Percentiles rank a stretch among this genome's conserved stretches.
phyloP scores from a whole-genome alignment of 1,140 invertebrate genomes.

The Acromyrmex heyeri region DNA sequence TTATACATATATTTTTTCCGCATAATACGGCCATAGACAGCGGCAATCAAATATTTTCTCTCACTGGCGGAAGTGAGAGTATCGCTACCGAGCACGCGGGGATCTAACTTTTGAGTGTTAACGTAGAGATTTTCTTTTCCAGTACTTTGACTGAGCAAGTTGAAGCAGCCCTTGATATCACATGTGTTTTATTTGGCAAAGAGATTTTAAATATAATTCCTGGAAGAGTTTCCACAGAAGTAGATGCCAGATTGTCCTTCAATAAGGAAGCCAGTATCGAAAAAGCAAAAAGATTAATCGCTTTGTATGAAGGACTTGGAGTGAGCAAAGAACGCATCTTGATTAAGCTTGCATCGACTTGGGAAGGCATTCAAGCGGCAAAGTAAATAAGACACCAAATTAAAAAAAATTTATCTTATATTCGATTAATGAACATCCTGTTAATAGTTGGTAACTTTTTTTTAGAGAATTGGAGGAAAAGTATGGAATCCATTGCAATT shows the following conservation, averaged over 20 bases:
- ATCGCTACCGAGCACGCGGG: no score
- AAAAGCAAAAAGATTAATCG: conserved; percentile 96
- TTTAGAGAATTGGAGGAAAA: conserved; percentile 95
- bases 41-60: no score
- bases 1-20: no score
- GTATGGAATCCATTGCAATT: conserved; percentile 98
- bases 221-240: conserved; percentile 99
- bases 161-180: conserved; percentile 94
- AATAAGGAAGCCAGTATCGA: conserved; percentile 96
- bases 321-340: conserved; percentile 97
- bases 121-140: conserved; percentile 63
- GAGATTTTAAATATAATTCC: conserved; percentile 99
- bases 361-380: conserved; percentile 99
- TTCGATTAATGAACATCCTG: conserved; percentile 8
- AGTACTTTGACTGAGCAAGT: conserved; percentile 91
- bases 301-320: conserved; percentile 95
- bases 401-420: neutral
- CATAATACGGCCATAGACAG: no score
- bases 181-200: conserved; percentile 97
- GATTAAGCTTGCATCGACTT: conserved; percentile 99
- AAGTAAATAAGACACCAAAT: conserved; percentile 88
- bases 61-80: no score
- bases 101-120: no score
- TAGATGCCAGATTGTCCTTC: conserved; percentile 99
- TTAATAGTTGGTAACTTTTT: conserved; percentile 61